Base-by-base conservation (phyloP, 1,140 invertebrate genomes). In the Procambarus virginalis region DNA sequence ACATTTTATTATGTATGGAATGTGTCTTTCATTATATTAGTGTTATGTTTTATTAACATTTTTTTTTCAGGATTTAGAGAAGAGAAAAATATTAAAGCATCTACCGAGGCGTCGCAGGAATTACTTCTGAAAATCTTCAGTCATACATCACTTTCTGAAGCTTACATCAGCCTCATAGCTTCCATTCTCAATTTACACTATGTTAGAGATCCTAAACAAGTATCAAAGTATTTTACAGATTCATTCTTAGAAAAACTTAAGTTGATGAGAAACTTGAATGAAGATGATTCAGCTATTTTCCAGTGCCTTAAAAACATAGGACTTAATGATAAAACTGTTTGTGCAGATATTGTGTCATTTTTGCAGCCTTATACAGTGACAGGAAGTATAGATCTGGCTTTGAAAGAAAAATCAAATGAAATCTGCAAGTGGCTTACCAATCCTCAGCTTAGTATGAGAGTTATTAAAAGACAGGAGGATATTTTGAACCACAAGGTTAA, bases 301-400 rank as follows among this genome's bases (percentile, higher is more conserved):
- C 73, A 84, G 81, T 89, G 87, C 81, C 87, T 89, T 89, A 89
- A 89, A 51, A 89, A 89, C 46, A 89, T 89, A 14, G 87, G 87
- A 84, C 58, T 89, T 17, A 78, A 89, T 49, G 87, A 89, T 64
- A 46, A 68, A 46, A 89, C 45, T 68, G 80, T 84, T 17, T 78
- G 87, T 78, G 22, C 81, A 3, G 87, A 89, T 17, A 89, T 89
- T 48, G 6, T 89, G 22, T 34, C 34, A 45, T 68, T 75, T 45
- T 45, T 89, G 34, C 51, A 84, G 55, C 73, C 75, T 12, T 78
- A 78, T 48, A 73, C 73, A 34, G 48, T 45, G 17, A 77, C n/a
- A 34, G 64, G 49, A 10, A 81, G 46, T 78, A 17, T n/a, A 34
- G 81, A 78, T 58, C 73, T 68, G 8, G 55, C 46, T 22, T 20